Evolutionary conservation across 2,113 vertebrate species (phyloP), one percentile per base, ranked within the genome.

Genomic region (Amblyornis subalaris): DNA sequence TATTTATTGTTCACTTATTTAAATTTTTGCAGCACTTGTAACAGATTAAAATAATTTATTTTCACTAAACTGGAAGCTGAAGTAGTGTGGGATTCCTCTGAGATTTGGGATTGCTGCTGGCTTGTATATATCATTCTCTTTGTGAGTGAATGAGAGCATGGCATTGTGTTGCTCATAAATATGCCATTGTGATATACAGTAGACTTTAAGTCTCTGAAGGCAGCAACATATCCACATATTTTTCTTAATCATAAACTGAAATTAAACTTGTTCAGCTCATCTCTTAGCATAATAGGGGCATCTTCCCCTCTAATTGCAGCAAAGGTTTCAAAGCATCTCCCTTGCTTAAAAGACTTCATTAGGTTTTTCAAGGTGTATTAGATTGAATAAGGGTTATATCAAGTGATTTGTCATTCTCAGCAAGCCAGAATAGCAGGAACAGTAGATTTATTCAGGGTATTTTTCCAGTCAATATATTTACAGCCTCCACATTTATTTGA

Each of bases 391-490:
- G 40, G 48, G 35, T 64, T 94, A 51, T 89, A 44, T 83, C 91
- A 90, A 87, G 76, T 4, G 7, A 91, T 89, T 89, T 82, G 58
- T 91, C 53, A 82, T 24, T 85, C 61, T 87, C 65, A 85, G 77
- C 26, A 85, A 89, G 53, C n/a, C 45, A 79, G 28, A 36, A 55
- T 26, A 70, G 47, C 73, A 89, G 14, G 31, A 94, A 84, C 26
- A 48, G 48, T 53, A 82, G 53, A 75, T 87, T 78, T 91, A 82
- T 85, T 89, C 60, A 70, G 42, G 4, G 10, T 64, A 18, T 62
- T 87, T 92, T 94, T 66, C 38, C 75, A 93, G 72, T 77, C 80
- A 75, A 21, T 57, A 7, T 85, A 75, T 95, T 95, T 91, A 81
- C 21, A 88, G 23, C 38, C 35, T 89, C 45, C 33, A 74, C 29